phyloP scores from a whole-genome alignment of 2,113 vertebrate genomes.

The Macquaria australasica region DNA sequence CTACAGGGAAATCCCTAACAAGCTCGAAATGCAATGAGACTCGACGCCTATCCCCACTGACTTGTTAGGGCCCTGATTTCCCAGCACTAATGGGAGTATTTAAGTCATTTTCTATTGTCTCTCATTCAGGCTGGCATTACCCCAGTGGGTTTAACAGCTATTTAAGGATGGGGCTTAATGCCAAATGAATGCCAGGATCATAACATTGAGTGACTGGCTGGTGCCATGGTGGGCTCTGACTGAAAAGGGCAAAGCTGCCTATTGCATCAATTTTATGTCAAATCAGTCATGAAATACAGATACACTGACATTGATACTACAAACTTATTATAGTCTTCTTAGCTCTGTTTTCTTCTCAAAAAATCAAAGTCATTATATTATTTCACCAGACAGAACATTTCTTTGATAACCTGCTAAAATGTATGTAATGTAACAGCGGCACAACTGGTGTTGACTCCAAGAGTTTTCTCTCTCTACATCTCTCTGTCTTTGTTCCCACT shows the following conservation, averaged over 20 bases:
- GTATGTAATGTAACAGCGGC: conserved; percentile 23
- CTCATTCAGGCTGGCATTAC: conserved; percentile 72
- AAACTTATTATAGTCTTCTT: conserved; percentile 23
- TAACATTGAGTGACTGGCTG: conserved; percentile 76
- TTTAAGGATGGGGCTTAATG: conserved; percentile 74
- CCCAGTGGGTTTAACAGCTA: conserved; percentile 73
- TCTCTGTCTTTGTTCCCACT: conserved; percentile 77
- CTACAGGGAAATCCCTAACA: conserved; percentile 77
- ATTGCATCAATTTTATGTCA: conserved; percentile 76
- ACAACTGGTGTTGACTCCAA: conserved; percentile 50
- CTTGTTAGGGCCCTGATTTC: conserved; percentile 83
- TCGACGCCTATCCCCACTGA: conserved; percentile 76
- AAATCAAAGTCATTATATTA: conserved; percentile 20
- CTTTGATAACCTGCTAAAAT: conserved; percentile 62
- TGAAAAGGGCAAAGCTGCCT: conserved; percentile 79
- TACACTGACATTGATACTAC: conserved; percentile 35
- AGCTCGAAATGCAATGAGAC: conserved; percentile 81
- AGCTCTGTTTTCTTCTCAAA: conserved; percentile 13
- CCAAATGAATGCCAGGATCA: conserved; percentile 78
- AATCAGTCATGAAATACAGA: conserved; percentile 66
- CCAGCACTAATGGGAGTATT: conserved; percentile 80
- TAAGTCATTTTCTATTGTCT: conserved; percentile 83
- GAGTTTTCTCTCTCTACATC: conserved; percentile 46
- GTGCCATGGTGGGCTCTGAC: conserved; percentile 62
- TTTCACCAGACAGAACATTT: conserved; percentile 11